Base-by-base conservation (phyloP, 2,113 vertebrate species). In the Mormoops blainvillei region DNA sequence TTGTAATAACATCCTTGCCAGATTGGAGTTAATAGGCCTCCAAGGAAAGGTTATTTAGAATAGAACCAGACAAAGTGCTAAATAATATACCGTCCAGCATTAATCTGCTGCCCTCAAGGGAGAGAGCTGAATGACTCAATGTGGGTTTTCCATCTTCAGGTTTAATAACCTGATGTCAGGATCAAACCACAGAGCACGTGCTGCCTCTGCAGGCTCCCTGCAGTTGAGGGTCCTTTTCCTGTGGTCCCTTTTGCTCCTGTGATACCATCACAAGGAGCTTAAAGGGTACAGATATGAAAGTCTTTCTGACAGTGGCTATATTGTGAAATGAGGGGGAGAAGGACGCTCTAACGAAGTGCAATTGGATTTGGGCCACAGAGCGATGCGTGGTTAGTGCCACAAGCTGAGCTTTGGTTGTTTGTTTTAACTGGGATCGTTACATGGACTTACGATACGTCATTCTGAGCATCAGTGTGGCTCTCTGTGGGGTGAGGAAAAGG, bases 1-100 rank as follows among this genome's bases (percentile, higher is more conserved):
- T 92, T 54, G 41, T 83, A 94, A 91, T 78, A 67, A 90, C 93
- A 83, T 74, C 54, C 63, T 96, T 93, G 38, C 70, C 77, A 88
- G 68, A 11, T 65, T 96, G 88, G 84, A 94, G 48, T 78, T 88
- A 94, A 89, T 88, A 86, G 88, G 90, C n/a, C 94, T 95, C 88
- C 7, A 61, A 89, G 94, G 77, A 94, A 90, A 22, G 83, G 63
- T 76, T 67, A 7, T 80, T 94, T 87, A 96, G 68, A 92, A 61
- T 26, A 85, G 65, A 95, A 83, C 22, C 13, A 70, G 77, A 70
- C n/a, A 74, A 71, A 87, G 86, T 81, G n/a, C 73, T 87, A 96
- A 94, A 89, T 95, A 88, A 96, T 94, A 78, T 20, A 58, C 85
- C 86, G 81, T 48, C 50, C 61, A 36, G 28, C 38, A 61, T 83